Percentiles rank a stretch among this genome's conserved stretches.
These are phyloP conservation scores for Aphelenchoides fujianensis DNA, from an alignment of 1,140 invertebrate species.

Conservation along the genomic window DNA sequence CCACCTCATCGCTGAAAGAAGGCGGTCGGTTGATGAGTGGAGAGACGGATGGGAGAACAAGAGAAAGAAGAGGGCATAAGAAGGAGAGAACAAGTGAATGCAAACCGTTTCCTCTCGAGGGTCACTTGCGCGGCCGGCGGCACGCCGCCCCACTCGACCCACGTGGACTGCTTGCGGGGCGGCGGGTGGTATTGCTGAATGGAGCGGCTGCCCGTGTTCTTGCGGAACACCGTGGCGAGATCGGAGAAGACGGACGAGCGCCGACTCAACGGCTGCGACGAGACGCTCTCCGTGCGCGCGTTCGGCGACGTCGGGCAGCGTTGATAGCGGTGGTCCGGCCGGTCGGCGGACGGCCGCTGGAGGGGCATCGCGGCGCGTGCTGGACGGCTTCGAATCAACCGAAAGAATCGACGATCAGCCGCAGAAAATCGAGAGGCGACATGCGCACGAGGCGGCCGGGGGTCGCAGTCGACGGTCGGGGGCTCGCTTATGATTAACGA, in stretches of 20 bases:
- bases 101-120: neutral
- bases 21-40: neutral
- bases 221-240: slow-evolving; percentile 59
- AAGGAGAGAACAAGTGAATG: neutral
- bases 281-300: neutral
- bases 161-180: slow-evolving; percentile 5
- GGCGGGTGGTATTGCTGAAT: slow-evolving; percentile 30
- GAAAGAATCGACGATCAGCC: neutral
- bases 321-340: neutral
- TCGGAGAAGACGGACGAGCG: slow-evolving; percentile 56
- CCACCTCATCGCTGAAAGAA: slow-evolving; percentile 10
- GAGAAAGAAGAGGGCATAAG: too few species aligned
- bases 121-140: neutral
- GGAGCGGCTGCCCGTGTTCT: slow-evolving; percentile 45
- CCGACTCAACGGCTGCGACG: slow-evolving; percentile 40
- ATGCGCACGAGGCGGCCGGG: neutral
- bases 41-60: neutral
- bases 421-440: neutral
- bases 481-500: neutral
- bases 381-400: too few species aligned
- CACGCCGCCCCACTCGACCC: slow-evolving; percentile 2
- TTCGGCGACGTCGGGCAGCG: neutral
- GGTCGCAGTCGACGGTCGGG: too few species aligned
- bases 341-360: too few species aligned
- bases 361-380: too few species aligned